Conservation (phyloP, 2,797 vertebrate genomes). For the Cryptoprocta ferox region DNA sequence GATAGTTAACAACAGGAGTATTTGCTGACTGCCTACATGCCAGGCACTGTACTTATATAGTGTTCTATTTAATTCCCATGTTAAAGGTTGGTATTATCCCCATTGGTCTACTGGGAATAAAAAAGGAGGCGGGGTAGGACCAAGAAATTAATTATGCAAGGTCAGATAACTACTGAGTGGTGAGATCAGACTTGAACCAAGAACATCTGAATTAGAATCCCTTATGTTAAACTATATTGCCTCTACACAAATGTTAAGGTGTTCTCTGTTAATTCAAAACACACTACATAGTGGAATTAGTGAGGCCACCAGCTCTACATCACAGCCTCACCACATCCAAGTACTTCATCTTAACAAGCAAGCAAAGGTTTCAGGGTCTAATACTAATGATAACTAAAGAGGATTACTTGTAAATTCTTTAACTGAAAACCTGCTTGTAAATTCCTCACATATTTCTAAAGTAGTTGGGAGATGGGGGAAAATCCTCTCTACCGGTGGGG, state of each 20-base stretch:
- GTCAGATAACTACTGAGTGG: not conserved
- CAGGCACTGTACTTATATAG: not conserved
- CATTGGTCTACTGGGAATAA: not conserved
- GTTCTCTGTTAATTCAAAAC: constrained; percentile 17
- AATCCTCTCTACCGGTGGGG: constrained; percentile 1
- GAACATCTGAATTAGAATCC: constrained; percentile 51
- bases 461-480: not conserved
- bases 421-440: constrained; percentile 49
- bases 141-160: constrained; percentile 20
- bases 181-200: constrained; percentile 5
- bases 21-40: not conserved
- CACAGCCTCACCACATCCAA: constrained; percentile 30
- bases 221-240: not conserved
- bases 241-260: constrained; percentile 21
- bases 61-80: constrained; percentile 31
- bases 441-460: constrained; percentile 22
- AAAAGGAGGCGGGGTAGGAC: not conserved
- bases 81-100: constrained; percentile 21
- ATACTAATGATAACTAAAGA: constrained; percentile 57
- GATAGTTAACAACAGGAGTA: not conserved
- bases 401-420: constrained; percentile 41
- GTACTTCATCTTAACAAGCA: constrained; percentile 49
- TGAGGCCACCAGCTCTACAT: constrained; percentile 1
- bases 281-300: constrained; percentile 52
- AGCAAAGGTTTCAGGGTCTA: constrained; percentile 63